Conservation (phyloP, 2,113 vertebrate species). For the Phaethornis superciliosus region DNA sequence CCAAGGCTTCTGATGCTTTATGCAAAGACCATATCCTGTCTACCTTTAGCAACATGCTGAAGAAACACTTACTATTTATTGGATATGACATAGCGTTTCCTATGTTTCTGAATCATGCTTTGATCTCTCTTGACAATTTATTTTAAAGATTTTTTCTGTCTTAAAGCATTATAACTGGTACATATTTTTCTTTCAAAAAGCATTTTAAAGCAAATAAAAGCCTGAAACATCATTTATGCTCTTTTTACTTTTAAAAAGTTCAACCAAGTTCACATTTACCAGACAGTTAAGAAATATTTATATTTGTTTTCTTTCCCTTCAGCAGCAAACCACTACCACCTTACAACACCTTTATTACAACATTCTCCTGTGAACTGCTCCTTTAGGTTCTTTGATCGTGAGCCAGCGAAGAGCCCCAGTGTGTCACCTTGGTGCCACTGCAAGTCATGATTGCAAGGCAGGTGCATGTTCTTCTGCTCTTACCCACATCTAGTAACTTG, state of each 20-base stretch:
- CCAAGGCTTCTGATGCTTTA: background rate
- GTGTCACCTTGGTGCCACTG: background rate
- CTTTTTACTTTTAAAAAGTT: background rate
- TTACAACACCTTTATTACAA: background rate
- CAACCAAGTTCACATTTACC: background rate
- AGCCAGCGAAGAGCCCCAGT: background rate
- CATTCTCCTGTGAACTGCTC: background rate
- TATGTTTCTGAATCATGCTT: background rate
- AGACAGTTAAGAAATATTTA: background rate
- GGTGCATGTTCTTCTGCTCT: background rate
- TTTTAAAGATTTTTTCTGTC: conserved; percentile 15
- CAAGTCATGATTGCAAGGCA: background rate
- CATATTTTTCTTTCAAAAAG: background rate
- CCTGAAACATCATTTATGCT: background rate
- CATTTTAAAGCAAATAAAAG: no score
- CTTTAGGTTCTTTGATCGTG: background rate
- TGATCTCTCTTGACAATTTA: conserved; percentile 30
- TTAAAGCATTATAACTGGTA: background rate
- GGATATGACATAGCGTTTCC: background rate
- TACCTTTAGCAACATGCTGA: background rate
- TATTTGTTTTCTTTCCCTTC: background rate
- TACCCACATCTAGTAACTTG: background rate
- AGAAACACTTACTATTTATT: background rate
- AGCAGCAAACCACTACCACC: background rate
- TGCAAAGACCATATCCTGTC: background rate